Percentiles rank a stretch among this genome's conserved stretches.
Conservation (phyloP, 2,797 vertebrate species). For the Linurgus olivaceus region DNA sequence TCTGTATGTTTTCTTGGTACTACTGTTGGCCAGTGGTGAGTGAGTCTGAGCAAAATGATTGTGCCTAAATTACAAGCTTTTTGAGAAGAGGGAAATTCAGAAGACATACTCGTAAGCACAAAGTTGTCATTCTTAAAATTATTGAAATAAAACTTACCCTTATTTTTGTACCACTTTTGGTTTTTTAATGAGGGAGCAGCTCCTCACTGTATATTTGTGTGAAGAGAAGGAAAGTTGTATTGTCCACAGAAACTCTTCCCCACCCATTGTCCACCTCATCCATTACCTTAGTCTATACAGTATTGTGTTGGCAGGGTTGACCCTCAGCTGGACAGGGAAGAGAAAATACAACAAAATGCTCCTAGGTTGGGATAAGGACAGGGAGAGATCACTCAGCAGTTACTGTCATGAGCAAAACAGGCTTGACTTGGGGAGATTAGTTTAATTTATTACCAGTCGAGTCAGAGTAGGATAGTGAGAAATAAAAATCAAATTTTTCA, state of each 20-base stretch:
- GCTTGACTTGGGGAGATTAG: neutral
- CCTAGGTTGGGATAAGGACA: neutral
- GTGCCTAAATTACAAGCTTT: neutral
- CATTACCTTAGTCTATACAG: neutral
- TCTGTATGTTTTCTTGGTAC: neutral
- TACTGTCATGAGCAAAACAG: neutral
- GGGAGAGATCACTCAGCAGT: neutral
- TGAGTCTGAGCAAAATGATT: neutral
- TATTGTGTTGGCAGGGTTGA: neutral
- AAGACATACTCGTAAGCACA: neutral
- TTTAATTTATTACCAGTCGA: neutral
- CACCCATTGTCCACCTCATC: neutral
- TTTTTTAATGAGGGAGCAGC: neutral
- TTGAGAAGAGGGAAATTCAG: neutral
- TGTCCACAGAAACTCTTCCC: neutral
- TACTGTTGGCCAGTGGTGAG: neutral
- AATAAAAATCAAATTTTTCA: neutral
- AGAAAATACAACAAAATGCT: neutral
- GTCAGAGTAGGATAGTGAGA: neutral
- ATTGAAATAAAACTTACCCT: neutral
- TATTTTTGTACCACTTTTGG: neutral
- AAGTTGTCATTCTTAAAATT: neutral
- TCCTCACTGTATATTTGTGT: neutral
- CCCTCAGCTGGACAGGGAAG: neutral
- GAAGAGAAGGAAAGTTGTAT: neutral